phyloP scores from a whole-genome alignment of 2,888 invertebrate genomes.

The Aproaerema taeniolella region DNA sequence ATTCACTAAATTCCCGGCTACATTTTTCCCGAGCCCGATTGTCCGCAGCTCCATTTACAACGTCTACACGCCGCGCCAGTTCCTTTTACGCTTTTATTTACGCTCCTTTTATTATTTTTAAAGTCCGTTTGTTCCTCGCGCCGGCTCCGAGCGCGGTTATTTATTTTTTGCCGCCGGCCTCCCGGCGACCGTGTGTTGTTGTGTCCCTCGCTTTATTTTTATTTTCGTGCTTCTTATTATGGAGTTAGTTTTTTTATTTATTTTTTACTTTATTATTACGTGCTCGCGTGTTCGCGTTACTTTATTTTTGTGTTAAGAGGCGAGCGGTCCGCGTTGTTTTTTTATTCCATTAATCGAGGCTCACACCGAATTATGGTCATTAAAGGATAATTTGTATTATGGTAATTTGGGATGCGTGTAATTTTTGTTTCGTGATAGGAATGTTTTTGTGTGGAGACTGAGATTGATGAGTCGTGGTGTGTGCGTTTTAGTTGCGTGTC shows the following conservation, averaged over 20 bases:
- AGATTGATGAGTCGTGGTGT: slow-evolving; percentile 55
- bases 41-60: slow-evolving; percentile 76
- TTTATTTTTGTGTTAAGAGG: slow-evolving; percentile 76
- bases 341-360: slow-evolving; percentile 67
- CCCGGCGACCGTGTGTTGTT: slow-evolving; percentile 77
- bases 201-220: slow-evolving; percentile 75
- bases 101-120: slow-evolving; percentile 76
- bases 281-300: slow-evolving; percentile 71
- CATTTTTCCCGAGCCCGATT: slow-evolving; percentile 71
- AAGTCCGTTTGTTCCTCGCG: slow-evolving; percentile 76
- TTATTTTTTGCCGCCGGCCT: slow-evolving; percentile 73
- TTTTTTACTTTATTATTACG: slow-evolving; percentile 64
- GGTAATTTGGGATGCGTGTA: slow-evolving; percentile 75
- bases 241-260: slow-evolving; percentile 59
- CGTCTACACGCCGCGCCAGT: slow-evolving; percentile 75
- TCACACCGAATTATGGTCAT: slow-evolving; percentile 76
- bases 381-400: slow-evolving; percentile 77
- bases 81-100: slow-evolving; percentile 78
- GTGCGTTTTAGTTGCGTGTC: slow-evolving; percentile 33
- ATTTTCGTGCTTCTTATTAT: slow-evolving; percentile 77
- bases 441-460: slow-evolving; percentile 53
- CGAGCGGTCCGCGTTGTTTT: slow-evolving; percentile 56
- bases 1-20: slow-evolving; percentile 72
- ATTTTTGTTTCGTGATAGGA: slow-evolving; percentile 73
- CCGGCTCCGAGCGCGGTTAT: slow-evolving; percentile 71